These are phyloP conservation scores for Rhegmatorhina hoffmannsi DNA, from an alignment of 2,113 vertebrate species.

Conservation along the genomic window DNA sequence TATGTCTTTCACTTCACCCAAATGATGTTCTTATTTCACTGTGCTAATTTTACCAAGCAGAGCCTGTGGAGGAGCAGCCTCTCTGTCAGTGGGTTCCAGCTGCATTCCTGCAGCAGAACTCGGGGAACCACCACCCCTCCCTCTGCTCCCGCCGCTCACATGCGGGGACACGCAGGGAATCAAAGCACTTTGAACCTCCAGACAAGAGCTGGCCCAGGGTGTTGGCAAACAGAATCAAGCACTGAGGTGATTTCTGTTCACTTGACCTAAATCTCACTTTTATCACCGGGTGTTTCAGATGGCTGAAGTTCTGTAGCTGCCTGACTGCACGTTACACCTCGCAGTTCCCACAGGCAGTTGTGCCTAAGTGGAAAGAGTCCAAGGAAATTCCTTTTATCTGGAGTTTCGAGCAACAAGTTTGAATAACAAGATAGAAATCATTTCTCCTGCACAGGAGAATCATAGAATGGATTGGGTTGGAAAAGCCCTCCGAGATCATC, in stretches of 20 bases:
- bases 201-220: not conserved
- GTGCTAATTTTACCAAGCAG: not conserved
- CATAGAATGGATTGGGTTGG: too few relatives aligned
- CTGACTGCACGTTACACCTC: not conserved
- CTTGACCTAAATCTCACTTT: not conserved
- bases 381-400: not conserved
- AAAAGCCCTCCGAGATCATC: too few relatives aligned
- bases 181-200: not conserved
- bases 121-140: fast-evolving
- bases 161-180: not conserved
- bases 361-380: not conserved
- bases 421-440: not conserved
- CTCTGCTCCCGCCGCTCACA: not conserved
- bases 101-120: not conserved
- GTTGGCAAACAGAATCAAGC: not conserved
- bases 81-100: fast-evolving
- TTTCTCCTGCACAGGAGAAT: not conserved
- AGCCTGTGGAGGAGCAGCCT: not conserved
- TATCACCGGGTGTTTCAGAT: not conserved
- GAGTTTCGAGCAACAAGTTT: not conserved
- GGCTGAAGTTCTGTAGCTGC: not conserved
- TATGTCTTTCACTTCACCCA: not conserved
- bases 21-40: fast-evolving
- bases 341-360: not conserved
- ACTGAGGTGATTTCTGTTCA: not conserved